Base-by-base conservation (phyloP, 2,888 invertebrate genomes). In the Muscina levida region DNA sequence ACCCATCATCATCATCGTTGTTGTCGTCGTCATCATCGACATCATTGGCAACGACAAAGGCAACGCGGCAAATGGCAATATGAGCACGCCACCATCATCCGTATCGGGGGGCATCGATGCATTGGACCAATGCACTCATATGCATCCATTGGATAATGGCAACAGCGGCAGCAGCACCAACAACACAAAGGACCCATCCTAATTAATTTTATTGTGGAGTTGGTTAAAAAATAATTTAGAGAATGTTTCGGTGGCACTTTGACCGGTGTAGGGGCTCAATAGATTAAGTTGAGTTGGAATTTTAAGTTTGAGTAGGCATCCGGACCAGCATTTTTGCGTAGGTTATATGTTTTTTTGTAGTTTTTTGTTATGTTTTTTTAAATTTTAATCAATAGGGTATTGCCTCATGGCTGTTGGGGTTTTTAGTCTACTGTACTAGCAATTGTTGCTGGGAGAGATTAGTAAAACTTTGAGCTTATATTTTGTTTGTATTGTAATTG, bases 191-290 rank as follows among this genome's bases (percentile, higher is more conserved):
- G 53, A 72, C 77, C 77, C 81, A 77, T 62, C 68, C 81, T 81
- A 81, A 81, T 81, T 75, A 77, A 77, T 77, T 77, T 71, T 72
- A 77, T 77, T 72, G 46, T 51, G 67, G 67, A 37, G 48, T 51
- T 51, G 67, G 48, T 62, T 62, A 62, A 42, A 62, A 42, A 62
- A 62, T 62, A 62, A 15, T 62, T 62, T 62, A 42, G 62, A 62
- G 62, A n/a, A 39, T 2, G 11, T 39, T 59, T 19, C 17, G 11
- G 11, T 37, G 59, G 4, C 51, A 19, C 1, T 48, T n/a, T 72
- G 75, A 44, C 56, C 51, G 75, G 46, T 39, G 51, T 19, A 37
- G 0, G 2, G 31, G 67, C 51, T 78, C 24, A 37, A 46, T 48
- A 39, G 56, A n/a, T n/a, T n/a, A n/a, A 39, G 31, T 31, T 31